A percentile compares a stretch with the other conserved stretches of the same genome.
phyloP scores from a whole-genome alignment of 2,888 invertebrate genomes.

The Cyclophora albipunctata region DNA sequence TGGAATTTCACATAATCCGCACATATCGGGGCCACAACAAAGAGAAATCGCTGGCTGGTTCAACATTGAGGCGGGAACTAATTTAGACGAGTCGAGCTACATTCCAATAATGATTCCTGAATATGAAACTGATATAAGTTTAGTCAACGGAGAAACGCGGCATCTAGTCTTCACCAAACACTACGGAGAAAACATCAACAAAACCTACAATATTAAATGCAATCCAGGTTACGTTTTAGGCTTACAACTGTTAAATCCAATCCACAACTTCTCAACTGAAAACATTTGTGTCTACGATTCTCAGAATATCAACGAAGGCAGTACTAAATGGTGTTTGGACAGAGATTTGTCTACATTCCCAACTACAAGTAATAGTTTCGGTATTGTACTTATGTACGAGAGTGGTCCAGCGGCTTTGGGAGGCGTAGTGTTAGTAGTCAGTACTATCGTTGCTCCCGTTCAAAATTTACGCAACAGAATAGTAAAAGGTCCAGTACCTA shows the following conservation, averaged over 20 bases:
- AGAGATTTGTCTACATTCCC: constrained; percentile 94
- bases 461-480: constrained; percentile 84
- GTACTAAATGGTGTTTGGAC: constrained; percentile 84
- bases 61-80: constrained; percentile 79
- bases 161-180: constrained; percentile 85
- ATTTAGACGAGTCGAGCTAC: constrained; percentile 81
- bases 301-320: constrained; percentile 77
- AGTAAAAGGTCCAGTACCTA: constrained; percentile 86
- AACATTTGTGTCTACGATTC: constrained; percentile 86
- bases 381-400: constrained; percentile 84
- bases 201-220: constrained; percentile 79
- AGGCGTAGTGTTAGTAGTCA: constrained; percentile 86
- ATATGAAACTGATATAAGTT: constrained; percentile 75
- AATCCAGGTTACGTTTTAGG: constrained; percentile 91
- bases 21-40: constrained; percentile 87
- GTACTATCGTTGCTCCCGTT: constrained; percentile 81
- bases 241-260: constrained; percentile 92
- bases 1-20: constrained; percentile 95
- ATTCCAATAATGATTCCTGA: constrained; percentile 83
- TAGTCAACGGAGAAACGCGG: constrained; percentile 84
- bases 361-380: constrained; percentile 88
- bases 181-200: constrained; percentile 71
- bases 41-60: constrained; percentile 96
- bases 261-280: constrained; percentile 91
- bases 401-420: constrained; percentile 88